Evolutionary conservation across 2,888 invertebrate species (phyloP).

Genomic region (Orchesella flavescens): DNA sequence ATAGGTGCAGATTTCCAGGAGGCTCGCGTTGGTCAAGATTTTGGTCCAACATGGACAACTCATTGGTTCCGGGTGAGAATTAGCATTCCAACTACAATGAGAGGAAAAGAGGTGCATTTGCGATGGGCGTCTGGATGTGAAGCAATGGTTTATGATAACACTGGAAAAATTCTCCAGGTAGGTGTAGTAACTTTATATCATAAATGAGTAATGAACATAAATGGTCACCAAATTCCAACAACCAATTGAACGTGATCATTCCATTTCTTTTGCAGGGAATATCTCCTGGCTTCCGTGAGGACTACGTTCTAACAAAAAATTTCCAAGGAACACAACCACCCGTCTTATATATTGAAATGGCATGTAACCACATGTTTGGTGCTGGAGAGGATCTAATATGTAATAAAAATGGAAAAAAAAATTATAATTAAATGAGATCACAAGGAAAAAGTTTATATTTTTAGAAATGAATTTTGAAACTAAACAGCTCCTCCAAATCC

Average conservation of each 20-base stretch:
- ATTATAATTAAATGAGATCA: no score
- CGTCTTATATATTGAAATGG: slow-evolving; percentile 75
- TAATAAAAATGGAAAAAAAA: neutral
- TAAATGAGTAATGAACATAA: no score
- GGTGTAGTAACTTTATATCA: no score
- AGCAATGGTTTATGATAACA: slow-evolving; percentile 74
- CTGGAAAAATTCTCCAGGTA: slow-evolving; percentile 74
- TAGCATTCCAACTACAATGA: slow-evolving; percentile 74
- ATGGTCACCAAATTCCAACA: no score
- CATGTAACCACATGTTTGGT: slow-evolving; percentile 76
- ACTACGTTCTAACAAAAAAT: slow-evolving; percentile 46
- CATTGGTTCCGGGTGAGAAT: slow-evolving; percentile 75
- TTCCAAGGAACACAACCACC: slow-evolving; percentile 58
- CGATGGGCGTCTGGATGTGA: slow-evolving; percentile 75
- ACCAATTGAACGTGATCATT: no score
- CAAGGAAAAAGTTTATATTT: no score
- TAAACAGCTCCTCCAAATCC: slow-evolving; percentile 74
- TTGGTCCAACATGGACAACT: slow-evolving; percentile 75
- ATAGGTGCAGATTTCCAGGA: slow-evolving; percentile 67
- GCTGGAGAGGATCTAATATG: slow-evolving; percentile 73
- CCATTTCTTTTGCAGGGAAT: no score
- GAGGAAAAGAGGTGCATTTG: slow-evolving; percentile 75
- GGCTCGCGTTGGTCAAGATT: slow-evolving; percentile 70
- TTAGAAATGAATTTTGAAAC: neutral
- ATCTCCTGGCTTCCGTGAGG: slow-evolving; percentile 60